Percentiles rank a stretch among this genome's conserved stretches.
These are phyloP conservation scores for Ips nitidus DNA, from an alignment of 1,140 invertebrate genomes.

Conservation along the genomic window DNA sequence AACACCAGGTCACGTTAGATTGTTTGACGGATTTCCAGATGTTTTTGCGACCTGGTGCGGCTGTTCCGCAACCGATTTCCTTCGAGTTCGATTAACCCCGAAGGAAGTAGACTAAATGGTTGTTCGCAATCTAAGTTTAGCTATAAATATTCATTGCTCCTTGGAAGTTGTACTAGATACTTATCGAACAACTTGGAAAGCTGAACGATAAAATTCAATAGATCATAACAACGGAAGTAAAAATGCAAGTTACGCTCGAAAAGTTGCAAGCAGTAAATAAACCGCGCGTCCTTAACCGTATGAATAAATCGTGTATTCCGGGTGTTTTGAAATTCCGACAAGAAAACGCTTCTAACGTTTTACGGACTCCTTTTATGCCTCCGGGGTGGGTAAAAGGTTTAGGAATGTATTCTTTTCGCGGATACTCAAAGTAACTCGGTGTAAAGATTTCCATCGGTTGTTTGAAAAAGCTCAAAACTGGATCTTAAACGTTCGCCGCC, in stretches of 20 bases:
- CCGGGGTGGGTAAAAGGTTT: constrained; percentile 24
- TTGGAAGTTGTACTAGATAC: no score
- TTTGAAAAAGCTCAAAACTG: constrained; percentile 33
- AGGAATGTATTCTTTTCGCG: constrained; percentile 27
- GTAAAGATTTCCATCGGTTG: constrained; percentile 27
- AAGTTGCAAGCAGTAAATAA: constrained; percentile 3
- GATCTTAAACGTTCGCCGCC: constrained; percentile 26
- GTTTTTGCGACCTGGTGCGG: background rate
- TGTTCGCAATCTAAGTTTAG: no score
- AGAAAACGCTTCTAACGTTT: constrained; percentile 27
- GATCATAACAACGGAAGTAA: background rate
- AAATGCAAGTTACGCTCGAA: background rate
- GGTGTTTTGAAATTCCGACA: constrained; percentile 28
- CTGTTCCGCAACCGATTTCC: no score
- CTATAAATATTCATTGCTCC: no score
- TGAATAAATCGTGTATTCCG: constrained; percentile 23
- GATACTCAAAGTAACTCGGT: constrained; percentile 29
- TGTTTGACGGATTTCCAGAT: constrained; percentile 8
- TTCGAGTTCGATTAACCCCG: no score
- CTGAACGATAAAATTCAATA: background rate
- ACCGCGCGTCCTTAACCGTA: constrained; percentile 10
- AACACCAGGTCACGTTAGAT: constrained; percentile 6
- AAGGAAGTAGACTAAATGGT: no score
- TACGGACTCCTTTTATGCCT: constrained; percentile 27
- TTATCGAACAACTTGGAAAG: no score